Evolutionary conservation across 2,888 invertebrate species (phyloP).

Genomic region (Trichopria drosophilae): DNA sequence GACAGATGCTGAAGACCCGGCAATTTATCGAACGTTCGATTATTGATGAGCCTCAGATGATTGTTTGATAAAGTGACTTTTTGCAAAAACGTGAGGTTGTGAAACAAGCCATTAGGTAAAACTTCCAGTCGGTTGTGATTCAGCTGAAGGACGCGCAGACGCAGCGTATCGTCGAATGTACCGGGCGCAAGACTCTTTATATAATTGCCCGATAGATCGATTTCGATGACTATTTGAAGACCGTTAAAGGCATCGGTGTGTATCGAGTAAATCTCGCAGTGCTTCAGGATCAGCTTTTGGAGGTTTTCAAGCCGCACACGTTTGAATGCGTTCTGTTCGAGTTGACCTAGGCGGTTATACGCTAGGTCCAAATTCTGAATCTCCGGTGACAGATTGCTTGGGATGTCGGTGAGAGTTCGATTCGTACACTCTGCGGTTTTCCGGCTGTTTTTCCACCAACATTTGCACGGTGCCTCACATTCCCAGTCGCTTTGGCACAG

Average conservation of each 20-base stretch:
- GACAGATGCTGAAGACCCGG: slow-evolving; percentile 70
- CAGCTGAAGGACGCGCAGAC: slow-evolving; percentile 72
- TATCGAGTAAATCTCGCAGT: slow-evolving; percentile 74
- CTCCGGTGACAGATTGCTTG: slow-evolving; percentile 72
- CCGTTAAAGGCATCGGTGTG: slow-evolving; percentile 76
- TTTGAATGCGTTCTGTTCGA: slow-evolving; percentile 70
- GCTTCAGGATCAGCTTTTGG: slow-evolving; percentile 76
- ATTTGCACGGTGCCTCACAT: slow-evolving; percentile 73
- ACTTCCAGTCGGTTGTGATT: slow-evolving; percentile 76
- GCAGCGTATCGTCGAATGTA: slow-evolving; percentile 72
- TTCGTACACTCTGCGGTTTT: slow-evolving; percentile 80
- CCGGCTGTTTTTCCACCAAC: slow-evolving; percentile 84
- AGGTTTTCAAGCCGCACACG: slow-evolving; percentile 74
- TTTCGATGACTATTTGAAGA: slow-evolving; percentile 76
- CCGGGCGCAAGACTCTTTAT: slow-evolving; percentile 68
- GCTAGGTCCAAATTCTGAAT: slow-evolving; percentile 69
- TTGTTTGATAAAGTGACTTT: slow-evolving; percentile 79
- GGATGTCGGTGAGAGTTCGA: slow-evolving; percentile 70
- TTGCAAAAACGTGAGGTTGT: slow-evolving; percentile 72
- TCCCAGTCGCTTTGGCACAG: slow-evolving; percentile 59
- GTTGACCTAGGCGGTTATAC: slow-evolving; percentile 67
- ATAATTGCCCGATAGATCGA: slow-evolving; percentile 78
- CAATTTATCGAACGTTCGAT: slow-evolving; percentile 72
- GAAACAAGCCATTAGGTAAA: slow-evolving; percentile 76
- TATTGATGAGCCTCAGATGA: slow-evolving; percentile 69